A percentile compares a stretch with the other conserved stretches of the same genome.
Evolutionary conservation across 2,113 vertebrate genomes (phyloP).

Genomic region (Panurus biarmicus): DNA sequence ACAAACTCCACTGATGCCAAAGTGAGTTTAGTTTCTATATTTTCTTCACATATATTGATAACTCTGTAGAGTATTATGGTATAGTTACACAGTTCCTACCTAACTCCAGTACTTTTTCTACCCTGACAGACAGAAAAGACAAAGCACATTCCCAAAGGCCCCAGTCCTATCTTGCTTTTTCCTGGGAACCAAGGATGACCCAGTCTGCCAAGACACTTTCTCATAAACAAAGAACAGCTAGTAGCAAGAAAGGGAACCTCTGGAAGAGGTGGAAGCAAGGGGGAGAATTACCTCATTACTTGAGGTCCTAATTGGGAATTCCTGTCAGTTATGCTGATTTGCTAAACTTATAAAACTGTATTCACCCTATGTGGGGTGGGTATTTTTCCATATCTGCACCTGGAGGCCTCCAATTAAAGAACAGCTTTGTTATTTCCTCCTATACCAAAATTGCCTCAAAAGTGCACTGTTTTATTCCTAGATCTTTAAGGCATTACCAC

Average conservation of each 20-base stretch:
- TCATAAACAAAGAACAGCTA: neutral
- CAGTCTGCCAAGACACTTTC: neutral
- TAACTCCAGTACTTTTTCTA: neutral
- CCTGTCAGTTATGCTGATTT: neutral
- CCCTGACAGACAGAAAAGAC: neutral
- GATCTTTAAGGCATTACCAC: rapidly evolving
- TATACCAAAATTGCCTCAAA: rapidly evolving
- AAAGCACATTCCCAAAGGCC: neutral
- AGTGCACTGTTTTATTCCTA: rapidly evolving
- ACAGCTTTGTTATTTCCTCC: neutral
- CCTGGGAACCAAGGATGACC: neutral
- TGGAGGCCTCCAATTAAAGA: neutral
- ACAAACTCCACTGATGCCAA: neutral
- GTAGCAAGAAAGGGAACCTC: neutral
- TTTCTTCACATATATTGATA: neutral
- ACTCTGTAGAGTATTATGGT: neutral
- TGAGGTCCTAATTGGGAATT: neutral
- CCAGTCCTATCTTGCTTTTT: neutral
- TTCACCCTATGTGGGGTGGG: rapidly evolving
- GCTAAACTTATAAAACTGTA: neutral
- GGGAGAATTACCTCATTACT: neutral
- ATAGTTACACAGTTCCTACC: neutral
- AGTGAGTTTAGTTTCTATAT: neutral
- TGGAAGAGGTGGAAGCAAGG: neutral
- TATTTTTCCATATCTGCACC: neutral